Conservation (phyloP, 1,140 invertebrate species). For the Samia ricini region DNA sequence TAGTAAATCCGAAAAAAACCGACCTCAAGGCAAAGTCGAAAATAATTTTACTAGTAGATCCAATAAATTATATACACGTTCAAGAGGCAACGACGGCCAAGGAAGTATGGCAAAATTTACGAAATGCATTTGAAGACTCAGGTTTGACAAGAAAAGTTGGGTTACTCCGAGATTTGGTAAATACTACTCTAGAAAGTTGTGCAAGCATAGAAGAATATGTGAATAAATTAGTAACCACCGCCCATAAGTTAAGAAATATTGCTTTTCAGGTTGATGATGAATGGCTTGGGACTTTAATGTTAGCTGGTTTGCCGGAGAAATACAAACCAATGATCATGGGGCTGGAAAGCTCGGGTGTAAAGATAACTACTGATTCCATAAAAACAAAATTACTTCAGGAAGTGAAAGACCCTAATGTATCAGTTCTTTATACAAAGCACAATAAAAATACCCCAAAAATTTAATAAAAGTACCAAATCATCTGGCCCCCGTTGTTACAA, state of each 20-base stretch:
- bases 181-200: not conserved
- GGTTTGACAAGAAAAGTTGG: constrained; percentile 8
- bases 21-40: constrained; percentile 5
- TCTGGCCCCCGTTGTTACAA: no score
- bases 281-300: constrained; percentile 49
- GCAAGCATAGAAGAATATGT: constrained; percentile 3
- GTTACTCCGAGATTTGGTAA: constrained; percentile 1
- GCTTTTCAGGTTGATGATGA: constrained; percentile 49
- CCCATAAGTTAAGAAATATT: constrained; percentile 45
- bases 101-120: constrained; percentile 1
- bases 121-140: not conserved
- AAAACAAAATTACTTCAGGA: constrained; percentile 61
- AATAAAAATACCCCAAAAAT: not conserved
- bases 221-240: not conserved
- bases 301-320: constrained; percentile 50
- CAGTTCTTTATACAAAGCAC: not conserved
- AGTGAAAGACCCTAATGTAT: constrained; percentile 11
- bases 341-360: constrained; percentile 38
- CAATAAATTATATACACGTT: not conserved
- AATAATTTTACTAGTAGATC: constrained; percentile 2
- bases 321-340: constrained; percentile 68
- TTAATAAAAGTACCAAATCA: no score
- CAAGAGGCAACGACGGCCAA: constrained; percentile 1
- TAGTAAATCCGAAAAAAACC: no score
- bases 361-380: constrained; percentile 49